A percentile compares a stretch with the other conserved stretches of the same genome.
These are phyloP conservation scores for Loriculus beryllinus DNA, from an alignment of 2,797 vertebrate species.

Conservation along the genomic window DNA sequence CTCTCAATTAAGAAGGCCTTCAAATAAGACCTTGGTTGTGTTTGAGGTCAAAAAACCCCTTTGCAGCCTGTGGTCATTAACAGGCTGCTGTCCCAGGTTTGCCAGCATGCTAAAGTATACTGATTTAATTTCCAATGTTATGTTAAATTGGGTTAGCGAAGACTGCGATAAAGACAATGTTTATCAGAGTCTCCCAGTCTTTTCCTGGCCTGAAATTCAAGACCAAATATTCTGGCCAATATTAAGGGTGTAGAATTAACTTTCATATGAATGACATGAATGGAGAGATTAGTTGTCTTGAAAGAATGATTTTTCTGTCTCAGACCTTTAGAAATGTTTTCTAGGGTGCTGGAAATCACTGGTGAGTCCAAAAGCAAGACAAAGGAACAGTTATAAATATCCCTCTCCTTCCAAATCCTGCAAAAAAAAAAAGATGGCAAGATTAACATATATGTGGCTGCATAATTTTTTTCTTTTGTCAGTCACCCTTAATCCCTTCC, in stretches of 20 bases:
- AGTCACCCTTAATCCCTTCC: slow-evolving; percentile 54
- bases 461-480: slow-evolving; percentile 38
- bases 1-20: not conserved
- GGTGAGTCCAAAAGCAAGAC: slow-evolving; percentile 35
- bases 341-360: slow-evolving; percentile 19
- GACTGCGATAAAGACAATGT: slow-evolving; percentile 4
- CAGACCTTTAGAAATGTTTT: slow-evolving; percentile 39
- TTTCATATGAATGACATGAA: slow-evolving; percentile 30
- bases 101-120: not conserved
- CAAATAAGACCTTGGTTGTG: not conserved
- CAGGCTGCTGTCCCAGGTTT: not conserved
- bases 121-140: slow-evolving; percentile 18
- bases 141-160: not conserved
- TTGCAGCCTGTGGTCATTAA: not conserved
- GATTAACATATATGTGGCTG: slow-evolving; percentile 48
- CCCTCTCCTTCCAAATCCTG: slow-evolving; percentile 21
- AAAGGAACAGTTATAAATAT: slow-evolving; percentile 47
- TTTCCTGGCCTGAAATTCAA: not conserved
- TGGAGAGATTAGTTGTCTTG: slow-evolving; percentile 33
- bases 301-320: slow-evolving; percentile 44
- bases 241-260: not conserved
- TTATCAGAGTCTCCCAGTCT: slow-evolving; percentile 32
- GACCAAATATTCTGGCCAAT: slow-evolving; percentile 22
- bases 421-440: slow-evolving; percentile 37
- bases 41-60: not conserved